Evolutionary conservation across 2,113 vertebrate genomes (phyloP).

Genomic region (Psilopogon haemacephalus): DNA sequence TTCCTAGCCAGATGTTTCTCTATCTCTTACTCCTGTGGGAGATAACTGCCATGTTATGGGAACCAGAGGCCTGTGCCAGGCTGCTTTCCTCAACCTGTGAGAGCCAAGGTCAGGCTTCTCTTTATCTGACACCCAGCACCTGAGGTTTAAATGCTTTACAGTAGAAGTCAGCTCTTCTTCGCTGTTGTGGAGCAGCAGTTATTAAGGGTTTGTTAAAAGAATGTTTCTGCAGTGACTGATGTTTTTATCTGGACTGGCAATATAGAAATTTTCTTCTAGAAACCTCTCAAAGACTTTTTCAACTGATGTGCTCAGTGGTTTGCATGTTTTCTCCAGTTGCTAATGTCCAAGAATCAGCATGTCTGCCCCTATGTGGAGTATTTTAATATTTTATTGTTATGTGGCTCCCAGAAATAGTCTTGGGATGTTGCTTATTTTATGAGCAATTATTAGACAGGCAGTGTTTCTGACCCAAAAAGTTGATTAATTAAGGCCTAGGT

Average conservation of each 20-base stretch:
- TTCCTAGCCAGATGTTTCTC: too few relatives aligned
- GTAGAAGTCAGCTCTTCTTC: not conserved
- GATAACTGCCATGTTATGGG: too few relatives aligned
- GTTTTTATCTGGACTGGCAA: not conserved
- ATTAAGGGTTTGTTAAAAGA: not conserved
- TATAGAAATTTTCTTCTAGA: not conserved
- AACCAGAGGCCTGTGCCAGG: too few relatives aligned
- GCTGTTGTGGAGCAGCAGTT: not conserved
- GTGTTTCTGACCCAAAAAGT: not conserved
- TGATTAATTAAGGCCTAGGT: not conserved
- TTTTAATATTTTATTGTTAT: not conserved
- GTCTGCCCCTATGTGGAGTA: not conserved
- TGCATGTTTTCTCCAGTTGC: not conserved
- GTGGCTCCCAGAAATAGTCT: not conserved
- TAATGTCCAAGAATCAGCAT: not conserved
- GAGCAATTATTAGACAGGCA: not conserved
- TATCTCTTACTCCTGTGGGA: too few relatives aligned
- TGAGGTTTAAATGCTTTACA: not conserved
- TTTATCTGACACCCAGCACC: too few relatives aligned
- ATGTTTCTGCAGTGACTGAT: not conserved
- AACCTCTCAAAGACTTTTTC: not conserved
- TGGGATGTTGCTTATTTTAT: not conserved
- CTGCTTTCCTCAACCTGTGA: too few relatives aligned
- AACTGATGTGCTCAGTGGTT: not conserved
- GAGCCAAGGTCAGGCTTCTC: too few relatives aligned